A percentile compares a stretch with the other conserved stretches of the same genome.
These are phyloP conservation scores for Euura saliciscinereae DNA, from an alignment of 1,140 invertebrate genomes.

Conservation along the genomic window DNA sequence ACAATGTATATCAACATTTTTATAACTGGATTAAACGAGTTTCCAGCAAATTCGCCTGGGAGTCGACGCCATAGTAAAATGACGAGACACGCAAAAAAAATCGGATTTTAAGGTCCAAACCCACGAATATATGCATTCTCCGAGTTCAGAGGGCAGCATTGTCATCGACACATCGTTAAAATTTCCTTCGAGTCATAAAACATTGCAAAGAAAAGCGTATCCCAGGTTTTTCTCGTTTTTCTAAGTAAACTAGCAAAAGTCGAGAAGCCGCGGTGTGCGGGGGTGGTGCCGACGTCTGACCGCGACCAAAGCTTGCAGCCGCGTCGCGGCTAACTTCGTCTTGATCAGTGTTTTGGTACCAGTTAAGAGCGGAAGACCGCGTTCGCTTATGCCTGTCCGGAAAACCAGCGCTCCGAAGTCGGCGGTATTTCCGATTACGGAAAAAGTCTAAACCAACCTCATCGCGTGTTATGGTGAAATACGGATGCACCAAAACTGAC, in stretches of 20 bases:
- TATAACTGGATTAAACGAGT: no score
- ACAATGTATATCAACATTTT: no score
- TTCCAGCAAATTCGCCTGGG: no score
- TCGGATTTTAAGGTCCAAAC: no score
- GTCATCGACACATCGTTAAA: no score
- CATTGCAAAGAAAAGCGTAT: no score
- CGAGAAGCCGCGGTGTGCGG: background rate
- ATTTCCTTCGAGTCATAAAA: no score
- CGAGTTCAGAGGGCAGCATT: no score
- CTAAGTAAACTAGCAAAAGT: background rate
- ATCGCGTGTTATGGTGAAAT: conserved; percentile 35
- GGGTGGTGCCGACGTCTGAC: background rate
- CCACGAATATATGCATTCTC: no score
- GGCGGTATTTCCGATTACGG: background rate
- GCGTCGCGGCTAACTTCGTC: background rate
- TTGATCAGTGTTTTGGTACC: background rate
- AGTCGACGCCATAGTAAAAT: no score
- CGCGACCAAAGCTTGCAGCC: background rate
- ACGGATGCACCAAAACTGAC: conserved; percentile 39
- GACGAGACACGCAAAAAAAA: no score
- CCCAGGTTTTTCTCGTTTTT: background rate
- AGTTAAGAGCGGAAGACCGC: background rate
- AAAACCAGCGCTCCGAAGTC: background rate
- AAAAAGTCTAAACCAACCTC: background rate
- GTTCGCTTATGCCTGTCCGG: background rate